Evolutionary conservation across 2,888 invertebrate genomes (phyloP).

Genomic region (Bombylius discolor): DNA sequence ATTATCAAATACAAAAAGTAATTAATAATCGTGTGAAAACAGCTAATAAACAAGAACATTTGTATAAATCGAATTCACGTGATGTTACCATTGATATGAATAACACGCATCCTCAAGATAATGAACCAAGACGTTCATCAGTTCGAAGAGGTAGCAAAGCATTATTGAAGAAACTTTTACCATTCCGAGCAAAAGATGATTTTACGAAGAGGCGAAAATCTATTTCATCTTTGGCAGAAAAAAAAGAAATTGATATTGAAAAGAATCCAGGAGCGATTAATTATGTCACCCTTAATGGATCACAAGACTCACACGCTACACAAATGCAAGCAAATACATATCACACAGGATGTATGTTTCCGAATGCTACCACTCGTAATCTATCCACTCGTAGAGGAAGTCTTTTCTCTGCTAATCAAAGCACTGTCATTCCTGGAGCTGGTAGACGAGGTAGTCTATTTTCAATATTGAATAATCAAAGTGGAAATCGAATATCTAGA

Average conservation of each 20-base stretch:
- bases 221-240: conserved; percentile 1
- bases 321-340: not conserved
- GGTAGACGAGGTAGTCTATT: conserved; percentile 28
- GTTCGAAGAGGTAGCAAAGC: conserved; percentile 17
- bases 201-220: conserved; percentile 14
- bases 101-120: conserved; percentile 13
- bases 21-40: conserved; percentile 29
- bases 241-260: not conserved
- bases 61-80: conserved; percentile 18
- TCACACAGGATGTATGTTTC: not conserved
- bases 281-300: not conserved
- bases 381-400: conserved; percentile 22
- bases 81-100: conserved; percentile 18
- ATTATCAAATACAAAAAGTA: conserved; percentile 34
- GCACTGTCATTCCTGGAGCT: not conserved
- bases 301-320: not conserved
- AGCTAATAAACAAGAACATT: conserved; percentile 19
- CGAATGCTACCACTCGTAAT: not conserved
- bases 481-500: conserved; percentile 20
- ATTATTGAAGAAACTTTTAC: conserved; percentile 27
- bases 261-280: not conserved
- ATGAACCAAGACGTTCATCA: conserved; percentile 3
- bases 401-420: conserved; percentile 17
- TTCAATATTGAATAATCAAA: conserved; percentile 22
- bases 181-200: conserved; percentile 29